These are phyloP conservation scores for Harlomillsia oculata DNA, from an alignment of 1,140 invertebrate species.

Conservation along the genomic window DNA sequence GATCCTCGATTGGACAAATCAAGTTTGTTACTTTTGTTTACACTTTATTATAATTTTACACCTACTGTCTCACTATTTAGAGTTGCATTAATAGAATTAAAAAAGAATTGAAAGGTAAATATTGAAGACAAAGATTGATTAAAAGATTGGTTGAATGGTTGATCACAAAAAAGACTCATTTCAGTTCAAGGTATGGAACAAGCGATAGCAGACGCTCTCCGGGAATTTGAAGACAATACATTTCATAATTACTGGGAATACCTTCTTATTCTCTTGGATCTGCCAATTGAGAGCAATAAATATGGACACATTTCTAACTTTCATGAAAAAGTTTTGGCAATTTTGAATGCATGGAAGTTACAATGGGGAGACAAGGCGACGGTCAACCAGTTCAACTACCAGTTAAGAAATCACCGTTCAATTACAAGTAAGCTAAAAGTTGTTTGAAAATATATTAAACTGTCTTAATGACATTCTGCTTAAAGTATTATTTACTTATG, in stretches of 20 bases:
- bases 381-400: slow-evolving; percentile 1
- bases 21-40: neutral
- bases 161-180: too few relatives aligned
- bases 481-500: too few relatives aligned
- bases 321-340: slow-evolving; percentile 2
- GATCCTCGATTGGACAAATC: neutral
- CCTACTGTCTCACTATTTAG: neutral
- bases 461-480: too few relatives aligned
- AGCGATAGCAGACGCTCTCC: slow-evolving; percentile 8
- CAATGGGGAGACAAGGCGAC: slow-evolving; percentile 12
- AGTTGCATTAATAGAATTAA: neutral
- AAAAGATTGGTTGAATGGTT: too few relatives aligned
- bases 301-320: slow-evolving; percentile 5
- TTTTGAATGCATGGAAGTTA: slow-evolving; percentile 13
- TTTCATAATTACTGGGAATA: slow-evolving; percentile 26
- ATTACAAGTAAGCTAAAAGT: slow-evolving; percentile 23
- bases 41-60: neutral
- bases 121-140: too few relatives aligned
- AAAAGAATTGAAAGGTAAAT: neutral
- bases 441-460: too few relatives aligned
- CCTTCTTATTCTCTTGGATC: slow-evolving; percentile 9
- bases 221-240: slow-evolving; percentile 12
- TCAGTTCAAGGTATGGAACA: slow-evolving; percentile 4
- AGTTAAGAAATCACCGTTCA: slow-evolving; percentile 5
- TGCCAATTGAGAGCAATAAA: slow-evolving; percentile 2